A percentile compares a stretch with the other conserved stretches of the same genome.
phyloP scores from a whole-genome alignment of 2,797 vertebrate genomes.

The Kryptopterus vitreolus region DNA sequence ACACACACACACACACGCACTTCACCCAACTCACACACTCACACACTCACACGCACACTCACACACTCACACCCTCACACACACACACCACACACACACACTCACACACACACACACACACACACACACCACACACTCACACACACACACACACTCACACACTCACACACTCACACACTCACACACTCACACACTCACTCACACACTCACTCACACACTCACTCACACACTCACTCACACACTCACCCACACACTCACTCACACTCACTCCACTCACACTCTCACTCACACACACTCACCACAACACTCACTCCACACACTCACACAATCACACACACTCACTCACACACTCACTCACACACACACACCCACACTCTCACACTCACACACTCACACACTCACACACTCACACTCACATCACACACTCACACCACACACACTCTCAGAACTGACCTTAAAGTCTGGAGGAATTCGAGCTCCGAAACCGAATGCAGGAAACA shows the following conservation, averaged over 20 bases:
- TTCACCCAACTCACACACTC: too few relatives aligned
- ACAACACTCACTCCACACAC: too few relatives aligned
- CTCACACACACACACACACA: too few relatives aligned
- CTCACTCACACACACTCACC: background rate
- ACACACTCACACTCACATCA: background rate
- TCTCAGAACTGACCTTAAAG: conserved; percentile 74
- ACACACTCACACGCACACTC: too few relatives aligned
- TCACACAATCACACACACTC: background rate
- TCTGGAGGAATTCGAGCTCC: conserved; percentile 83
- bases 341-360: background rate
- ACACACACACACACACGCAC: background rate
- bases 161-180: conserved; percentile 6
- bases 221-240: background rate
- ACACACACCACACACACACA: conserved; percentile 16
- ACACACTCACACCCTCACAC: conserved; percentile 2
- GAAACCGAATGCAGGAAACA: conserved; percentile 87
- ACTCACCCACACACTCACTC: background rate
- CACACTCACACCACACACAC: background rate
- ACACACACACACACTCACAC: background rate
- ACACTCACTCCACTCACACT: too few relatives aligned
- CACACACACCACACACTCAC: too few relatives aligned
- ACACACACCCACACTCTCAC: too few relatives aligned
- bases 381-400: conserved; percentile 8
- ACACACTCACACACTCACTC: too few relatives aligned
- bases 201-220: background rate